Evolutionary conservation across 2,888 invertebrate species (phyloP).

Genomic region (Aspidiotus rigidus): DNA sequence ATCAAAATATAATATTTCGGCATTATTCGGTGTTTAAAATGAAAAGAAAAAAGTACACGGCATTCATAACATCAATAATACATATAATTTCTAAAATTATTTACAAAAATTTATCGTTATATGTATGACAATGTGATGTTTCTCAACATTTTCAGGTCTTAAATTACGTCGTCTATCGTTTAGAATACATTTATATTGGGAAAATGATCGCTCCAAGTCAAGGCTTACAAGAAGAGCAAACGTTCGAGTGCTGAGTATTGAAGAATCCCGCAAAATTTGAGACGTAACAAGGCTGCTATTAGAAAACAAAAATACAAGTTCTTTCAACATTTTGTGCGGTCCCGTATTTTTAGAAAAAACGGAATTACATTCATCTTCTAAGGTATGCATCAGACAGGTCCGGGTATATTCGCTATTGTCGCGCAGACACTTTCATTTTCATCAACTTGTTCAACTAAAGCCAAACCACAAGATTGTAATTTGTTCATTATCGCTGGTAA

Average conservation of each 20-base stretch:
- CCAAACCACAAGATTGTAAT: not conserved
- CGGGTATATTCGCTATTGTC: not conserved
- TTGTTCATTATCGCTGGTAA: not conserved
- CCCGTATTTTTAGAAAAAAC: not conserved
- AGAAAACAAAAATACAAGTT: not conserved
- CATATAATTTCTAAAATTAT: not conserved
- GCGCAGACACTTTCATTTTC: slow-evolving; percentile 2
- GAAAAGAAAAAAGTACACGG: no score
- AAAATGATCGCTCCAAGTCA: not conserved
- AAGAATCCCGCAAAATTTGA: not conserved
- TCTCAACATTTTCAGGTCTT: not conserved
- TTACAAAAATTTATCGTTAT: not conserved
- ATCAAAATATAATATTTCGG: no score
- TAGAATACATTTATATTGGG: slow-evolving; percentile 7
- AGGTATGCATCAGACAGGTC: not conserved
- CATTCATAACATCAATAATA: not conserved
- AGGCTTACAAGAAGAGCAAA: not conserved
- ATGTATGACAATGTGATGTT: slow-evolving; percentile 5
- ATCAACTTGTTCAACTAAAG: not conserved
- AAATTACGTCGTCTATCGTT: slow-evolving; percentile 7
- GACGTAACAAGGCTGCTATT: not conserved
- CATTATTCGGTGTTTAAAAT: no score
- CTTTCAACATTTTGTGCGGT: not conserved
- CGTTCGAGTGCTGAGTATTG: not conserved
- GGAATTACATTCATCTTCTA: no score